Percentiles rank a stretch among this genome's conserved stretches.
Conservation (phyloP, 1,140 invertebrate genomes). For the Dreissena rostriformis region DNA sequence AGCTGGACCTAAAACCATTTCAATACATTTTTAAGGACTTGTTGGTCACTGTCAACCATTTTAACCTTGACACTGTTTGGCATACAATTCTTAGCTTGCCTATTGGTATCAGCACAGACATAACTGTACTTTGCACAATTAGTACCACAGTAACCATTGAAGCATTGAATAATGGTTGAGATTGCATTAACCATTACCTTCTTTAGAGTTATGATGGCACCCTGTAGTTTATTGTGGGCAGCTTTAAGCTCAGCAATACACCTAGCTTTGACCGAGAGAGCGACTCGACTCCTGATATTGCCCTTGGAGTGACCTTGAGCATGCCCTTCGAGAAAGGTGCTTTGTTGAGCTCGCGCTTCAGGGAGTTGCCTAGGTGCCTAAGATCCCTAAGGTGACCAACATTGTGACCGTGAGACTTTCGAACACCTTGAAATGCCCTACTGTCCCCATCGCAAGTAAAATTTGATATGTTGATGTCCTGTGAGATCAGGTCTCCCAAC, state of each 20-base stretch:
- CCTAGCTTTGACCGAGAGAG: too few species aligned
- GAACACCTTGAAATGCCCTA: background rate
- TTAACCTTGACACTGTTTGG: conserved; percentile 7
- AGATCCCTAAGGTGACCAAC: background rate
- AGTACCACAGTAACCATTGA: background rate
- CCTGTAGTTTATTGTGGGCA: background rate
- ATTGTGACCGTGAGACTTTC: background rate
- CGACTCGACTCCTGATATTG: too few species aligned
- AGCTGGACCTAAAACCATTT: background rate
- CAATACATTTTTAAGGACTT: conserved; percentile 16
- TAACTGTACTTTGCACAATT: background rate
- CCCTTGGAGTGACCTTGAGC: too few species aligned
- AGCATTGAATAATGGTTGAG: background rate
- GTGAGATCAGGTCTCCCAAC: background rate
- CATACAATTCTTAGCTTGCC: background rate
- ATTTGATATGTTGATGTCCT: conserved; percentile 2
- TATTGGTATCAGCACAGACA: background rate
- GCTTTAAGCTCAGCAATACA: background rate
- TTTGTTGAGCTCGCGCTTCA: background rate
- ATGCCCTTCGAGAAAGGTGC: background rate
- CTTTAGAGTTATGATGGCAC: background rate
- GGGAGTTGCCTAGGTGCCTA: too few species aligned
- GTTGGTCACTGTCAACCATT: conserved; percentile 19
- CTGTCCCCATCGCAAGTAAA: conserved; percentile 6
- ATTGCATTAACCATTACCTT: background rate